Evolutionary conservation across 2,888 invertebrate genomes (phyloP).

Genomic region (Sphaerolaimus hirsutus): DNA sequence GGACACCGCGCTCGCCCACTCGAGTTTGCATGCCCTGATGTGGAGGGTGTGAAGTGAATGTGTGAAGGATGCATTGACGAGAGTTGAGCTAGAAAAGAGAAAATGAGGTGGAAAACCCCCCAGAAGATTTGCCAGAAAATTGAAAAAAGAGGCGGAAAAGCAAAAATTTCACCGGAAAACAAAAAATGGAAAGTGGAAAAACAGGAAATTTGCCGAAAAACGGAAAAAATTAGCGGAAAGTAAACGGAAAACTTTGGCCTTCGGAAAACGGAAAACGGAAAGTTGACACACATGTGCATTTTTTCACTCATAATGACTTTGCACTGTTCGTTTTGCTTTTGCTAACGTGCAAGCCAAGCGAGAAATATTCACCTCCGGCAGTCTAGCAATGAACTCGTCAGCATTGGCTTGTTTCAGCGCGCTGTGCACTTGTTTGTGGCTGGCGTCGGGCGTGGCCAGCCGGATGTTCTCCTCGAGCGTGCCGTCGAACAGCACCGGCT

Average conservation of each 20-base stretch:
- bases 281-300: no score
- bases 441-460: constrained; percentile 40
- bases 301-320: no score
- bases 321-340: no score
- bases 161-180: no score
- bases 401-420: background rate
- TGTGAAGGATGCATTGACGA: background rate
- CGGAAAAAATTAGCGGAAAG: no score
- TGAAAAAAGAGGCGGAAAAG: background rate
- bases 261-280: no score
- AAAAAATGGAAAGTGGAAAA: no score
- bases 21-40: constrained; percentile 16
- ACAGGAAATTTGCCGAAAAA: no score
- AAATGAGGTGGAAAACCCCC: background rate
- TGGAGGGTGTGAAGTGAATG: background rate
- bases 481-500: constrained; percentile 40
- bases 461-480: constrained; percentile 35
- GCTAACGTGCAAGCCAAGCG: no score
- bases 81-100: background rate
- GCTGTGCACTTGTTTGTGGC: constrained; percentile 9
- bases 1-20: constrained; percentile 22
- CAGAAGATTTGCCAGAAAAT: background rate
- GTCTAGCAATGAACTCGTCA: background rate
- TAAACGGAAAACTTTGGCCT: no score
- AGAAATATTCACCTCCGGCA: background rate